Conservation (phyloP, 2,888 invertebrate genomes). For the Agrochola lychnidis region DNA sequence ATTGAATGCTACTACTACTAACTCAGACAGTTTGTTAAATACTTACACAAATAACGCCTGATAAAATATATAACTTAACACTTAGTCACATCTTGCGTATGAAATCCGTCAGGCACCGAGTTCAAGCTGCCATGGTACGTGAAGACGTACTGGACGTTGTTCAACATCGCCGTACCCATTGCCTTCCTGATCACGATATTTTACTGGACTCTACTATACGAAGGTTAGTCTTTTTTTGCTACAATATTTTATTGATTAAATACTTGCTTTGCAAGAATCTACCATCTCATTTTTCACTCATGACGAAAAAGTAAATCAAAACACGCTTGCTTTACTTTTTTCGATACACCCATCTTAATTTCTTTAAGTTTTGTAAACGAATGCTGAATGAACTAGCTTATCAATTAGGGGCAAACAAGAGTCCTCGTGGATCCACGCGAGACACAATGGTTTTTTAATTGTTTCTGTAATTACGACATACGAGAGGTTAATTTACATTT, state of each 20-base stretch:
- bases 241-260: neutral
- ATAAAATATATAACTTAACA: neutral
- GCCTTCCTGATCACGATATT: conserved; percentile 87
- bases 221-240: conserved; percentile 71
- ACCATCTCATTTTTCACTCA: neutral
- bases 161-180: conserved; percentile 82
- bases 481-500: neutral
- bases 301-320: too few relatives aligned
- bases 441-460: too few relatives aligned
- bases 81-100: conserved; percentile 38
- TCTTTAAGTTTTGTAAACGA: neutral
- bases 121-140: conserved; percentile 85
- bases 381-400: neutral
- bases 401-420: neutral
- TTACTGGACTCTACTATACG: conserved; percentile 86
- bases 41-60: conserved; percentile 12
- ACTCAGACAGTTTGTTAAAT: neutral
- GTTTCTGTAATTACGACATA: too few relatives aligned
- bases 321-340: conserved; percentile 3
- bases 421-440: too few relatives aligned
- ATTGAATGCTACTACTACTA: neutral
- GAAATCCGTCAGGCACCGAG: conserved; percentile 78
- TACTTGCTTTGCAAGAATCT: neutral
- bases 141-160: conserved; percentile 85
- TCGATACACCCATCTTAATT: neutral